Evolutionary conservation across 2,888 invertebrate species (phyloP), one percentile per base, ranked within the genome.

Genomic region (Ernsta delagoae): DNA sequence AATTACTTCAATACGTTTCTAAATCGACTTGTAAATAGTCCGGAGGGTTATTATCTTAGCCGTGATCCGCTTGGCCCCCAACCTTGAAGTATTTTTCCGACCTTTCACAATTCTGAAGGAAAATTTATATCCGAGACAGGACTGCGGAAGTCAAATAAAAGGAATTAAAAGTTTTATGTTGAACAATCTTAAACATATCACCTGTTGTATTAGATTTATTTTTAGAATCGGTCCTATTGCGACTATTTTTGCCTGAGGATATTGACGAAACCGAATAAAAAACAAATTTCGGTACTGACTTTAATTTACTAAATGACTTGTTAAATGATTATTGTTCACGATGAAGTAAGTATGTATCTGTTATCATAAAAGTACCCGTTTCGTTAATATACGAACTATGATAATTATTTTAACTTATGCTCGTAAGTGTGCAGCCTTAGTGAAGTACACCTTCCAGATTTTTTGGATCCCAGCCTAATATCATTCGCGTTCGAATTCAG

Each of bases 31-130:
- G 50, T 62, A 63, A 69, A 63, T 63, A 69, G 62, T 43, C 62
- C 59, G 63, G 50, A 69, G 68, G 68, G 62, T 39, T 69, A 69
- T 69, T 63, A 69, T 69, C 68, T 69, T 69, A 59, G 41, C 68
- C 68, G 63, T 56, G 59, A 64, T 64, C 69, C 69, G 63, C 63
- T 69, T 59, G 59, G 53, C 59, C 50, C 41, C 24, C 41, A 68
- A 62, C 68, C 57, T 68, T 63, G 68, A 57, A 48, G 63, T 59
- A 60, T 63, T 63, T 69, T 69, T 53, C 59, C 69, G 59, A 69
- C 63, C 59, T 69, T 69, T 59, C 59, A 53, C 63, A 63, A 63
- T 69, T 69, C 63, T 53, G 50, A 11, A 39, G 12, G 50, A 62
- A 67, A 69, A 69, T 31, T 59, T 68, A 68, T 62, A 57, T 63